Base-by-base conservation (phyloP, 2,113 vertebrate genomes). In the Rhegmatorhina hoffmannsi region DNA sequence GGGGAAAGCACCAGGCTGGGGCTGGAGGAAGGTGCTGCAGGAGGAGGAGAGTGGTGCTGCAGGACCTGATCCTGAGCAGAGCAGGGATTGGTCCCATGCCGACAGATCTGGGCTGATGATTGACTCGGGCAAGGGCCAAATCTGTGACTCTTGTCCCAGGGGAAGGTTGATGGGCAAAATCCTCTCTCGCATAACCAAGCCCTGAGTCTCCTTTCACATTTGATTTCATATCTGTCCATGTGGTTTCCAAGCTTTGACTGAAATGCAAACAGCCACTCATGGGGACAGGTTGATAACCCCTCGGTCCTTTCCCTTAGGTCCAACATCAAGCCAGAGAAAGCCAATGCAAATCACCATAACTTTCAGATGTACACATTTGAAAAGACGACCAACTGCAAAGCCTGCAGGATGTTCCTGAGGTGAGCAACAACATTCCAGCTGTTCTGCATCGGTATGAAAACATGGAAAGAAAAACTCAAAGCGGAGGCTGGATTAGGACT, bases 331-430 rank as follows among this genome's bases (percentile, higher is more conserved):
- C 99, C 99, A 0, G 99, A 99, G 95, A 98, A 99, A 94, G 99
- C 99, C 96, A 99, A 97, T 0, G 99, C 99, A 50, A 99, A 99
- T 89, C 99, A 99, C 97, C 99, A 99, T 94, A 99, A 98, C 97
- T 99, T 99, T 94, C 99, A 99, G 98, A 99, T 99, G 99, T 99
- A 99, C 97, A 99, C 99, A 0, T 99, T 99, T 38, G 99, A 99
- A 36, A 99, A 98, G 97, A 98, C 99, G 15, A 99, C 99, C 94
- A 99, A 98, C 98, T 99, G 99, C 98, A 98, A 98, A 89, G 99
- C 98, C 72, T 99, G 99, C 97, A 98, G 98, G 96, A 99, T 99
- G 99, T 98, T 99, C 81, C 95, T 99, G 56, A 98, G 99, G 99
- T 99, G 97, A 97, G 93, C n/a, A 5, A 0, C 21, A 6, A 2